Evolutionary conservation across 2,113 vertebrate genomes (phyloP).

Genomic region (Phocoena sinus): DNA sequence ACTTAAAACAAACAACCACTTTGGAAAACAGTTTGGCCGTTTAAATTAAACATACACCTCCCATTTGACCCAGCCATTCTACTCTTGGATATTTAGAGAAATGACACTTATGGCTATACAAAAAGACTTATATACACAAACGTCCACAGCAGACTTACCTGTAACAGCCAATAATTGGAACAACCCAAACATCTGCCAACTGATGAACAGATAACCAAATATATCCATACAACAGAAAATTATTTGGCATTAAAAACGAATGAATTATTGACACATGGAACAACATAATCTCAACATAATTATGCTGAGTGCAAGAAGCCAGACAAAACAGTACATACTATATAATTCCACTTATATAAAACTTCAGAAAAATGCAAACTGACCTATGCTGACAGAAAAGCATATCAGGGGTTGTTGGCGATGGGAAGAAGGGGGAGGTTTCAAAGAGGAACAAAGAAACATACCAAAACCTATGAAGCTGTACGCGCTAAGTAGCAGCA

Average conservation of each 20-base stretch:
- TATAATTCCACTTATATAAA: not conserved
- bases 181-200: not conserved
- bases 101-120: not conserved
- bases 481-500: not conserved
- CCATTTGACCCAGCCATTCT: not conserved
- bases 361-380: not conserved
- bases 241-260: constrained; percentile 29
- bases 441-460: not conserved
- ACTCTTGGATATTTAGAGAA: not conserved
- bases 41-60: not conserved
- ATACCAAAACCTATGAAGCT: not conserved
- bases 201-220: not conserved
- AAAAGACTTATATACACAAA: not conserved
- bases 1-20: not conserved
- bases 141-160: not conserved
- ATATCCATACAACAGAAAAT: not conserved
- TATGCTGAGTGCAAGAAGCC: not conserved
- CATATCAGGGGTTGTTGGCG: not conserved
- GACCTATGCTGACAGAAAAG: not conserved
- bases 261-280: not conserved
- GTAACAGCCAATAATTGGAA: not conserved
- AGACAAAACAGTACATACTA: not conserved
- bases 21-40: not conserved
- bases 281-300: not conserved
- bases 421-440: not conserved